phyloP scores from a whole-genome alignment of 2,797 vertebrate species.

The Heliangelus exortis region DNA sequence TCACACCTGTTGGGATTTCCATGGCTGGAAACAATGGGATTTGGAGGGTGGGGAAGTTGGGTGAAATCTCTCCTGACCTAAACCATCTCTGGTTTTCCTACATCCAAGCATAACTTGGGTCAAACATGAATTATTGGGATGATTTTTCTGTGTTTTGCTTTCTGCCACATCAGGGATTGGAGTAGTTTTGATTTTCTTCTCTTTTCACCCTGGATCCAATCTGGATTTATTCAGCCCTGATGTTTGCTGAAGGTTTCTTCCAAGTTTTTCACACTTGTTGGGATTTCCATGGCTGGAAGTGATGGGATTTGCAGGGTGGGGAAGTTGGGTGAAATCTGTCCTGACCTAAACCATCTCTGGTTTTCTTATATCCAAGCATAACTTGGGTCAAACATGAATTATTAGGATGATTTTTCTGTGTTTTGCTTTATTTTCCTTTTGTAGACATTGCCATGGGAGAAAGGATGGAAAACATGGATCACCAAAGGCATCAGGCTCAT shows the following conservation, averaged over 20 bases:
- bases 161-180: neutral
- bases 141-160: neutral
- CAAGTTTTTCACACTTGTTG: accelerated
- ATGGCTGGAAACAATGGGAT: accelerated
- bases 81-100: neutral
- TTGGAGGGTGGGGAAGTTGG: neutral
- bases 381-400: neutral
- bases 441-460: accelerated
- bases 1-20: accelerated
- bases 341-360: no score
- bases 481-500: neutral
- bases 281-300: accelerated
- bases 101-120: no score
- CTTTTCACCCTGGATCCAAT: accelerated
- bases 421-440: neutral
- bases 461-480: neutral
- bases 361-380: neutral
- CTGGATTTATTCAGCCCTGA: neutral
- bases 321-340: neutral
- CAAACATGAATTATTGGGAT: no score
- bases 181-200: accelerated
- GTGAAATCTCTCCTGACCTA: accelerated
- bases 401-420: accelerated
- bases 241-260: neutral
- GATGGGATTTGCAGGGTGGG: neutral